These are phyloP conservation scores for Chaunax sp. DNA, from an alignment of 2,797 vertebrate species.

Conservation along the genomic window DNA sequence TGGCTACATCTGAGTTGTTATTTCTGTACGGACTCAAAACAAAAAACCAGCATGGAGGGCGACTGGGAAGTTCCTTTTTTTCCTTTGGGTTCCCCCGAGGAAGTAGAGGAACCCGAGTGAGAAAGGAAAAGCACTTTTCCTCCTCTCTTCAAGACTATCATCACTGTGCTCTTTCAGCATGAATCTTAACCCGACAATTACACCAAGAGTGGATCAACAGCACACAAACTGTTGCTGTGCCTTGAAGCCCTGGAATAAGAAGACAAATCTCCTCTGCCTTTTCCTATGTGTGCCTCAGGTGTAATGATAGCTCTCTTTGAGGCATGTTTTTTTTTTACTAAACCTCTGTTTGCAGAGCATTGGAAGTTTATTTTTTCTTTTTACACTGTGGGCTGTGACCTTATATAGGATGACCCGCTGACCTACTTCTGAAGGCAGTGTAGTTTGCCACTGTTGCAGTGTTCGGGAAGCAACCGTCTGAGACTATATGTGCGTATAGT, in stretches of 20 bases:
- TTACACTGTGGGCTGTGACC: slow-evolving; percentile 18
- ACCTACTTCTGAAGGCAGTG: slow-evolving; percentile 31
- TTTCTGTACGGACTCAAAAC: slow-evolving; percentile 5
- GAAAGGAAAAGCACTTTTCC: slow-evolving; percentile 17
- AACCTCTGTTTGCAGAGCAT: background rate
- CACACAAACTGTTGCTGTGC: background rate
- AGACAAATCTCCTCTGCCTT: no score
- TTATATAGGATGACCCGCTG: slow-evolving; percentile 42
- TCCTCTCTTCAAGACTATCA: background rate
- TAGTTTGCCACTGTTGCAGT: slow-evolving; percentile 3
- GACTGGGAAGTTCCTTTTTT: slow-evolving; percentile 1
- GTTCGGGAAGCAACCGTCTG: background rate
- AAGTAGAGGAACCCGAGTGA: slow-evolving; percentile 5
- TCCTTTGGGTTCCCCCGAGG: background rate
- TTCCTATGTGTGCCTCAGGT: no score
- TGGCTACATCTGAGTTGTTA: background rate
- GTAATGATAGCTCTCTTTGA: background rate
- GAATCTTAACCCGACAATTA: background rate
- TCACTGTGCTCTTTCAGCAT: slow-evolving; percentile 15
- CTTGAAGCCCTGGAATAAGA: slow-evolving; percentile 3
- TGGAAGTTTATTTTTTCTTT: slow-evolving; percentile 13
- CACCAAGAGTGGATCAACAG: background rate
- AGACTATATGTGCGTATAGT: background rate
- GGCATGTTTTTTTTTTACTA: background rate
- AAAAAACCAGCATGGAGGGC: slow-evolving; percentile 4